A percentile compares a stretch with the other conserved stretches of the same genome.
Conservation (phyloP, 2,113 vertebrate species). For the Hystrix cristata region DNA sequence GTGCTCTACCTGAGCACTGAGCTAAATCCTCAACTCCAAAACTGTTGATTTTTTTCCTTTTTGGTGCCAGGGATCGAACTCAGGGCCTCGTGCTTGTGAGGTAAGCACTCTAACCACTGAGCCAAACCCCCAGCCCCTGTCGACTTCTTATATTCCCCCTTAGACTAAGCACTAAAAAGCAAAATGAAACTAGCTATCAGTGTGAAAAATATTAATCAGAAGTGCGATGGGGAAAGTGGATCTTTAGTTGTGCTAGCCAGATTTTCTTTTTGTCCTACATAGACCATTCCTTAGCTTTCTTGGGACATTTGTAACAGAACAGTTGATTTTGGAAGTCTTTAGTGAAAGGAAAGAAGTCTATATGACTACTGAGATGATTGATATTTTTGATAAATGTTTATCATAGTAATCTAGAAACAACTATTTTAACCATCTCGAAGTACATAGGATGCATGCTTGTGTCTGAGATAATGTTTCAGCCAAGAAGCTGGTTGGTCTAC, state of each 20-base stretch:
- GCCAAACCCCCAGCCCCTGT: background rate
- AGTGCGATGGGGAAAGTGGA: background rate
- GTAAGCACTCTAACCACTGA: no score
- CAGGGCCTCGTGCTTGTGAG: no score
- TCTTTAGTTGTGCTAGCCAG: background rate
- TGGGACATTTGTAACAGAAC: constrained; percentile 31
- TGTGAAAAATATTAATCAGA: background rate
- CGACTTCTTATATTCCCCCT: background rate
- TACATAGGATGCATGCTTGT: constrained; percentile 55
- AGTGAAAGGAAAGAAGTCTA: background rate
- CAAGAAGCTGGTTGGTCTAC: constrained; percentile 8
- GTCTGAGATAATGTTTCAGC: constrained; percentile 79
- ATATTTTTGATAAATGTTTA: constrained; percentile 42
- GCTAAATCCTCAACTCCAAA: background rate
- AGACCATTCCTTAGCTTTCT: background rate
- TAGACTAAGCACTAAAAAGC: background rate
- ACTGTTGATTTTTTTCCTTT: background rate
- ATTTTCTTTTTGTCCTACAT: background rate
- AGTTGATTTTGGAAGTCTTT: background rate
- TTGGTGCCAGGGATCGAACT: no score
- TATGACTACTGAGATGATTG: constrained; percentile 36
- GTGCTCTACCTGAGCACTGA: no score
- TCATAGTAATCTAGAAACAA: constrained; percentile 61
- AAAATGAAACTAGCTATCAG: background rate
- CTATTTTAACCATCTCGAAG: constrained; percentile 56